Base-by-base conservation (phyloP, 2,797 vertebrate species). In the Lepus townsendii region DNA sequence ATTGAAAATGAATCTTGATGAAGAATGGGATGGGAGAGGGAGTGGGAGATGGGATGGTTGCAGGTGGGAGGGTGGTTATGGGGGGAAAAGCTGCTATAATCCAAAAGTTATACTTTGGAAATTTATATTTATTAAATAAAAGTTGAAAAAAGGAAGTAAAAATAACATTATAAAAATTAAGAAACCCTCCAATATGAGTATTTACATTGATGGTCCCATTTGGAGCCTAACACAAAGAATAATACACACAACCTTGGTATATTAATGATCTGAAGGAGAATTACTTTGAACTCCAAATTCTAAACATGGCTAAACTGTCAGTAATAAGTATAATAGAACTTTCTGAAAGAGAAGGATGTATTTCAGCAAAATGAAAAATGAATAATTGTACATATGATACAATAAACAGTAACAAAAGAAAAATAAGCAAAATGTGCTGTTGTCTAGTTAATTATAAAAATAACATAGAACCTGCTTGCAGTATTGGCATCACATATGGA, bases 251-350 rank as follows among this genome's bases (percentile, higher is more conserved):
- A 85, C 20, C 26, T 35, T 77, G 42, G 16, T 27, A 82, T 7
- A 73, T 89, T 26, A 73, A 65, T 63, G 20, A 65, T 88, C 65
- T 84, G 20, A 80, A 32, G 54, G 30, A 83, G 90, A 87, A 76
- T 63, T 22, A 77, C 0, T 27, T 65, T 76, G 60, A 86, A 24
- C 12, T 68, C 1, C 20, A 83, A 42, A 76, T 90, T 75, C 13
- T 75, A 80, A 82, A 52, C 22, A 16, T 8, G 60, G 11, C 17
- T 38, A 30, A 72, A 72, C 11, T 35, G 13, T 65, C 65, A 65
- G 82, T 42, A 77, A 71, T 5, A 76, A 47, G 20, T n/a, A 17
- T 16, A 2, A 3, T 20, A 90, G 57, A 35, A 30, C 17, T 66
- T 5, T 42, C 52, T 60, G 57, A 73, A 71, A 75, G 26, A 50